Base-by-base conservation (phyloP, 2,113 vertebrate genomes). In the Pelmatolapia mariae region DNA sequence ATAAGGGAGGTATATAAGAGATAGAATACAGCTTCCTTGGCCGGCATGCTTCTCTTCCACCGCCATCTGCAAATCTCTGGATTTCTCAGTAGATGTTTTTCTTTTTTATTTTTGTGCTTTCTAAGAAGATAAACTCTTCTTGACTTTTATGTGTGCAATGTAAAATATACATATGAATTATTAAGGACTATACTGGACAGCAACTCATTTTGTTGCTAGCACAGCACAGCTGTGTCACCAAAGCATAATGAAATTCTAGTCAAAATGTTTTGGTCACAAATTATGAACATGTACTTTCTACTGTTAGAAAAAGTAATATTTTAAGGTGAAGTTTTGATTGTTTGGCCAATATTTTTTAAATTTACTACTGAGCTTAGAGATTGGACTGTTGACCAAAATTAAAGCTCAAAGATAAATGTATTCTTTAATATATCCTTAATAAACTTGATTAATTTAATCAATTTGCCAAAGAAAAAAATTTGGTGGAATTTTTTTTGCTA, bases 21-120 rank as follows among this genome's bases (percentile, higher is more conserved):
- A 43, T 11, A 26, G 36, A 15, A 84, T 3, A 22, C 7, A 31
- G 57, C 54, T 10, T n/a, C 10, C 16, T 57, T 26, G 1, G 11
- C 50, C 15, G 9, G 31, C 22, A 16, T 76, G 18, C 38, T 53
- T 73, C 83, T 87, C 82, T 63, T 73, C 85, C 57, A 63, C 29
- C 24, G 56, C 63, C 0, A 47, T 76, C 52, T 57, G 38, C 16
- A 76, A 53, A 26, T 76, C 50, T 76, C 6, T 76, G 43, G 19
- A 19, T 78, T 78, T 78, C 73, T 31, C 73, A 78, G 73, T 31
- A 31, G 45, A 78, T 2, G 10, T 5, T 15, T 50, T 15, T 6
- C 12, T 43, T 43, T 43, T 43, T 43, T 43, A 3, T 68, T 68
- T 68, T 54, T 18, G 36, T 24, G 47, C 11, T 50, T 16, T 40